Percentiles rank a stretch among this genome's conserved stretches.
Conservation (phyloP, 2,113 vertebrate genomes). For the Heterocephalus glaber region DNA sequence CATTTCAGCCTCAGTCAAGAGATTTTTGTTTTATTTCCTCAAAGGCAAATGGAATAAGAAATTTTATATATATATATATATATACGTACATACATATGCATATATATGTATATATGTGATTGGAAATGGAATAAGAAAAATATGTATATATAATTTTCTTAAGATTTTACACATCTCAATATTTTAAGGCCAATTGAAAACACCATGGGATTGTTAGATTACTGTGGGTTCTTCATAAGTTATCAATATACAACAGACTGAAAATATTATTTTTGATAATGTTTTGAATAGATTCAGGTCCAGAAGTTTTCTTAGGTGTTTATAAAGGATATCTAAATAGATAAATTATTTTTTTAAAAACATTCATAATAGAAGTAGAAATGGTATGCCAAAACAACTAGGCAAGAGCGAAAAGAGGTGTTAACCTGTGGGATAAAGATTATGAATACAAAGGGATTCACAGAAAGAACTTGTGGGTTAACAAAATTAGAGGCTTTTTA, state of each 20-base stretch:
- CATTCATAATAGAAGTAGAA: background rate
- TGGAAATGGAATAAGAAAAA: background rate
- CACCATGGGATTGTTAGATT: background rate
- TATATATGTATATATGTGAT: background rate
- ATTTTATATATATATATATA: too few relatives aligned
- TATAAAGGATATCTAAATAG: background rate
- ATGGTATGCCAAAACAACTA: background rate
- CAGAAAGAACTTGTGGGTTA: background rate
- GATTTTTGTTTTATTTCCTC: conserved; percentile 37
- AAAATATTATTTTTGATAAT: background rate
- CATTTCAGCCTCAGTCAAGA: background rate
- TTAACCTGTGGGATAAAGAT: background rate
- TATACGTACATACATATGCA: too few relatives aligned
- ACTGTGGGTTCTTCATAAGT: background rate
- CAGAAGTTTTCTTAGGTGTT: background rate
- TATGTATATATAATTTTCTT: background rate
- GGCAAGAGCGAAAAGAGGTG: background rate
- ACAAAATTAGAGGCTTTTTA: background rate
- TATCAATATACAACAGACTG: background rate
- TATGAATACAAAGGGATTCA: background rate
- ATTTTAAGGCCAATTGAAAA: background rate
- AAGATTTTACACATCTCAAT: background rate
- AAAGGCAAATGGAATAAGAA: background rate
- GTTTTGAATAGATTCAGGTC: conserved; percentile 8
- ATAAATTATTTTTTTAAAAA: background rate